These are phyloP conservation scores for Sicus ferrugineus DNA, from an alignment of 2,888 invertebrate genomes.

Conservation along the genomic window DNA sequence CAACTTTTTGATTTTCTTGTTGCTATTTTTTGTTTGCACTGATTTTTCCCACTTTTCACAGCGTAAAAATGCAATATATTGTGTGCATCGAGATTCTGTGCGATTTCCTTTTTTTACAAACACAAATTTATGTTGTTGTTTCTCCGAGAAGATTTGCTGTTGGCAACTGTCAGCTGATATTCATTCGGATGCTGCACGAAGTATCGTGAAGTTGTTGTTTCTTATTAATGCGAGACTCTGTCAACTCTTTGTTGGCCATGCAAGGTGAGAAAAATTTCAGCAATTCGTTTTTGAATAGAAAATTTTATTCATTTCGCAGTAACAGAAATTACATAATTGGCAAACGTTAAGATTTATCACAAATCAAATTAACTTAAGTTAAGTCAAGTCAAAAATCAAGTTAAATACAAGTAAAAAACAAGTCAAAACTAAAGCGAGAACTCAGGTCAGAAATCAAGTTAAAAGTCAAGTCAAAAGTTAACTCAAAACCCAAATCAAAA, in stretches of 20 bases:
- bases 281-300: no score
- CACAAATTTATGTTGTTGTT: not conserved
- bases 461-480: no score
- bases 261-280: no score
- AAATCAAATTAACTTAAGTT: no score
- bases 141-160: not conserved
- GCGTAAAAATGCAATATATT: conserved; percentile 24
- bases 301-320: no score
- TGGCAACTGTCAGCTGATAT: not conserved
- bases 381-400: no score
- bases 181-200: not conserved
- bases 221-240: conserved; percentile 8
- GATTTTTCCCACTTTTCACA: conserved; percentile 18
- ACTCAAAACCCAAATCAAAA: no score
- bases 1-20: conserved; percentile 15
- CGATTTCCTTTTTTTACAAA: not conserved
- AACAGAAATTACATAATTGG: no score
- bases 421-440: no score
- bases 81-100: not conserved
- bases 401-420: no score
- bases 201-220: conserved; percentile 3
- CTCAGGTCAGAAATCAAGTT: no score
- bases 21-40: conserved; percentile 4
- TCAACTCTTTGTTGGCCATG: not conserved
- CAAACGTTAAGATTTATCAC: no score